Conservation (phyloP, 1,140 invertebrate species). For the Diorhabda elongata region DNA sequence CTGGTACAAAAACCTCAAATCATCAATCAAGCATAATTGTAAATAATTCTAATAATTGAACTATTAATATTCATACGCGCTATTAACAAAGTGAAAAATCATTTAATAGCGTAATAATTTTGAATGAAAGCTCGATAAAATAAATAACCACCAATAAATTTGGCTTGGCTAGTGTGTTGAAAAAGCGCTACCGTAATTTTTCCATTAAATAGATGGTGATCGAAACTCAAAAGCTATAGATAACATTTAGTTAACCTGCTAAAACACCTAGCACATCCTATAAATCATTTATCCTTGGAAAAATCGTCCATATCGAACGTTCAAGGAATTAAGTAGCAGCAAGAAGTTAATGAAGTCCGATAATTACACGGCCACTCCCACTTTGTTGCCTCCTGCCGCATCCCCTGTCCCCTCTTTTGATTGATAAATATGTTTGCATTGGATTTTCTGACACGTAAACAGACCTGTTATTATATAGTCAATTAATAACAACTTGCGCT, state of each 20-base stretch:
- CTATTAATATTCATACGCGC: too few species aligned
- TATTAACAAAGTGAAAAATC: too few species aligned
- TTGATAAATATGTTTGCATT: conserved; percentile 1
- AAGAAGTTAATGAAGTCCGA: conserved; percentile 1
- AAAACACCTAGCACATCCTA: background rate
- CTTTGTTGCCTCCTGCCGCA: background rate
- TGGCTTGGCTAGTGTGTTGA: background rate
- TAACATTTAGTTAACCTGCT: background rate
- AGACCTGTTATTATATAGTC: conserved; percentile 2
- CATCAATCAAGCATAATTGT: too few species aligned
- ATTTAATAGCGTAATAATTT: too few species aligned
- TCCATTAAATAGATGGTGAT: background rate
- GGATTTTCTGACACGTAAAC: background rate
- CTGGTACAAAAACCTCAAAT: too few species aligned
- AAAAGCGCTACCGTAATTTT: conserved; percentile 1
- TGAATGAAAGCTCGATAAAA: too few species aligned
- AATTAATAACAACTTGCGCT: background rate
- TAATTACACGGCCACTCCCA: background rate
- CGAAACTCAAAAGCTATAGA: background rate
- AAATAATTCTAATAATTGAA: too few species aligned
- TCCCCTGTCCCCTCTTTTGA: background rate
- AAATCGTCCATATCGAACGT: background rate
- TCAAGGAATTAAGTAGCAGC: background rate
- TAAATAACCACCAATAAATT: too few species aligned
- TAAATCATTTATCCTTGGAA: conserved; percentile 2